These are phyloP conservation scores for Phyllotis vaccarum DNA, from an alignment of 2,797 vertebrate species.

Conservation along the genomic window DNA sequence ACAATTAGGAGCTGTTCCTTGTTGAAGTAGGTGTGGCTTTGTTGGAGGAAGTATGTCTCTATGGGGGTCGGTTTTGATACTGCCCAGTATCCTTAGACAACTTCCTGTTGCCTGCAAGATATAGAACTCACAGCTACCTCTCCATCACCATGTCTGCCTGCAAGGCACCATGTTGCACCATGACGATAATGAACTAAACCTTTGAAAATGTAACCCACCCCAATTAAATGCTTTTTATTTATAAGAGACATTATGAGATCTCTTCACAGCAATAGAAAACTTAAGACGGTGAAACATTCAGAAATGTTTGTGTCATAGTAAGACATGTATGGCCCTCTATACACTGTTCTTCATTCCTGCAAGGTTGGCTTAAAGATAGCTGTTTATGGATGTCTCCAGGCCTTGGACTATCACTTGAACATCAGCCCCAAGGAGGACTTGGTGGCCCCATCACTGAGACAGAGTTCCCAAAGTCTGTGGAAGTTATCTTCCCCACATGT, in stretches of 20 bases:
- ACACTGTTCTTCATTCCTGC: not conserved
- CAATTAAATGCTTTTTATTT: not conserved
- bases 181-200: not conserved
- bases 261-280: not conserved
- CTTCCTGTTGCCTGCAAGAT: not conserved
- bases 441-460: not conserved
- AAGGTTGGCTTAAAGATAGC: not conserved
- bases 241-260: not conserved
- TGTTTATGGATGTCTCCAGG: not conserved
- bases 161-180: not conserved
- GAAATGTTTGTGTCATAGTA: not conserved
- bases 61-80: not conserved
- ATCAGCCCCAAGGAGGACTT: not conserved
- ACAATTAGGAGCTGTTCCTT: not conserved
- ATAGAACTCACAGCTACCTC: not conserved
- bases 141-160: not conserved
- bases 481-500: constrained; percentile 8
- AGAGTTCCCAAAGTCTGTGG: constrained; percentile 10
- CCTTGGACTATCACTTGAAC: not conserved
- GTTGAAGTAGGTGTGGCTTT: not conserved
- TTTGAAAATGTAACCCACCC: not conserved
- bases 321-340: not conserved
- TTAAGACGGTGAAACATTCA: not conserved
- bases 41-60: not conserved
- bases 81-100: not conserved